Conservation (phyloP, 2,888 invertebrate genomes). For the Serripes groenlandicus region DNA sequence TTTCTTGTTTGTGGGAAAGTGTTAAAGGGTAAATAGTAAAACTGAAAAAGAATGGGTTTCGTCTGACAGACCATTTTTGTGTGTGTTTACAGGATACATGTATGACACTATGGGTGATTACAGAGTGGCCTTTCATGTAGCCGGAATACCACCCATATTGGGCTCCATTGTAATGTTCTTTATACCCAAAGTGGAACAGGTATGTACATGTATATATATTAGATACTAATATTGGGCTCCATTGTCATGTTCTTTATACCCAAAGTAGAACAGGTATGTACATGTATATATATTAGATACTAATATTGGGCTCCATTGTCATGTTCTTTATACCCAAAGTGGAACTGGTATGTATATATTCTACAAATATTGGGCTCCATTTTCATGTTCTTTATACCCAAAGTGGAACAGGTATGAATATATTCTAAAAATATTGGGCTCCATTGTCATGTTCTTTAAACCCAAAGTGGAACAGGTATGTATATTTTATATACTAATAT, state of each 20-base stretch:
- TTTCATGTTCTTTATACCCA: conserved; percentile 90
- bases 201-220: too few relatives aligned
- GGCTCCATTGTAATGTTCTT: conserved; percentile 92
- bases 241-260: conserved; percentile 90
- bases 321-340: conserved; percentile 90
- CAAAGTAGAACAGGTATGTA: conserved; percentile 87
- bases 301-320: conserved; percentile 92
- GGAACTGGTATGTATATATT: conserved; percentile 87
- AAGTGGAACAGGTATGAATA: conserved; percentile 87
- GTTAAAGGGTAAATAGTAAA: too few relatives aligned
- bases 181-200: conserved; percentile 88
- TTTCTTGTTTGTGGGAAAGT: too few relatives aligned
- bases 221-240: conserved; percentile 94
- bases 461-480: conserved; percentile 87
- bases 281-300: too few relatives aligned
- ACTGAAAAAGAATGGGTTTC: too few relatives aligned
- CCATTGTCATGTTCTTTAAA: conserved; percentile 90
- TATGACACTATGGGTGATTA: conserved; percentile 88
- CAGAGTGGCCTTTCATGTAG: conserved; percentile 92
- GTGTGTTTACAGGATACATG: conserved; percentile 83
- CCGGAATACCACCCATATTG: conserved; percentile 94
- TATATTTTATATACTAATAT: too few relatives aligned
- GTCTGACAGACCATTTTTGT: too few relatives aligned
- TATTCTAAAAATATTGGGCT: conserved; percentile 94
- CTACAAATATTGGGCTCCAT: conserved; percentile 94